Evolutionary conservation across 2,113 vertebrate genomes (phyloP), one percentile per base, ranked within the genome.

Genomic region (Cryptoleucopteryx plumbea): DNA sequence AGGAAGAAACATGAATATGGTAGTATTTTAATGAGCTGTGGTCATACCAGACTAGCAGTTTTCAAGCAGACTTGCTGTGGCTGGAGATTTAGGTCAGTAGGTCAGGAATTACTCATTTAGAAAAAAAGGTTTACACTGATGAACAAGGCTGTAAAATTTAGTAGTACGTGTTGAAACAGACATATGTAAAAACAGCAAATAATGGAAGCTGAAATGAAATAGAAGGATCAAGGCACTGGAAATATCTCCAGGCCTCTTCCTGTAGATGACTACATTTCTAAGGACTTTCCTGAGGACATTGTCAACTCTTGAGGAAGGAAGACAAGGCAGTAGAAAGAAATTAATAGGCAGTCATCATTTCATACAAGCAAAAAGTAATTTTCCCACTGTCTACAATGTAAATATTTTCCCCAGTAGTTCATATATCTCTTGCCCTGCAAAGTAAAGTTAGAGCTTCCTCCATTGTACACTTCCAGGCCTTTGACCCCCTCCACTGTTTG

Each of bases 131-230:
- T 86, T 47, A 74, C 21, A 25, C 8, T 71, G 29, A 73, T 18
- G 16, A 62, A 50, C 14, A 75, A 65, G 52, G 16, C n/a, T 87
- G n/a, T 86, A 82, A 93, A 93, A 56, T 68, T 87, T 43, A 94
- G 34, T 29, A 31, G 23, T n/a, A 14, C 0, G 0, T 8, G 1
- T 62, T 84, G 47, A 78, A 52, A 52, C 6, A 72, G 13, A 9
- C 13, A 17, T 21, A 25, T 6, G 18, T 66, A 48, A 61, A 94
- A 62, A 0, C 4, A 53, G 26, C 2, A 87, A 90, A 89, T 66
- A 89, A 21, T 19, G 13, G 13, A 78, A 84, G 16, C 7, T 55
- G 31, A 73, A 87, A 26, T 48, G 3, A 68, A 81, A 89, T 38
- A 65, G 56, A 87, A 48, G 5, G 12, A 70, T 65, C 14, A 43